Conservation (phyloP, 1,140 invertebrate genomes). For the Anastrepha ludens region DNA sequence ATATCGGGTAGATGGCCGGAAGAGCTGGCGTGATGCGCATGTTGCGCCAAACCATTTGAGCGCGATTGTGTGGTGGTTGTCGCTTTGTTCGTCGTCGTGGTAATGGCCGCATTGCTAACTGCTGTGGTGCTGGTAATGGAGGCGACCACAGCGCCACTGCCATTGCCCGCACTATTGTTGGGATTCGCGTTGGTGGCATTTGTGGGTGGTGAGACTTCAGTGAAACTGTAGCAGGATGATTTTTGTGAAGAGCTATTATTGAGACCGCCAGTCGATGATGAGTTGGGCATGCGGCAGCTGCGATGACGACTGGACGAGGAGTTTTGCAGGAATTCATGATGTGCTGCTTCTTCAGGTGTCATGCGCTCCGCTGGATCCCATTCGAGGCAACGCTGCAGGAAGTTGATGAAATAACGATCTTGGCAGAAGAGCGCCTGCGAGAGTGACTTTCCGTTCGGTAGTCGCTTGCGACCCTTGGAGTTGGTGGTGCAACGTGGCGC, state of each 20-base stretch:
- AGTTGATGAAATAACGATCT: conserved; percentile 94
- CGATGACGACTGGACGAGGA: conserved; percentile 71
- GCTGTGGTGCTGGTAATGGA: conserved; percentile 71
- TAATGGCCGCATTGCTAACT: conserved; percentile 71
- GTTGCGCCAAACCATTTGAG: conserved; percentile 53
- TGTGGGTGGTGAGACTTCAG: conserved; percentile 68
- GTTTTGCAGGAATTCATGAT: conserved; percentile 84
- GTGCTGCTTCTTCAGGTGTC: conserved; percentile 91
- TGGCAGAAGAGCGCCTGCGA: conserved; percentile 86
- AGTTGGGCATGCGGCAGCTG: conserved; percentile 72
- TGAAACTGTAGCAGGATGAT: conserved; percentile 72
- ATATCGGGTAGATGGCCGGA: conserved; percentile 72
- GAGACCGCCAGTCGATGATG: conserved; percentile 68
- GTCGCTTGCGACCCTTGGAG: conserved; percentile 91
- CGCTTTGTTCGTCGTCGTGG: conserved; percentile 60
- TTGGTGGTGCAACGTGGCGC: conserved; percentile 94
- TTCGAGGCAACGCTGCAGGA: conserved; percentile 93
- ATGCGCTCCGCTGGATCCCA: conserved; percentile 96
- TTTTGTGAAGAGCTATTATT: conserved; percentile 69
- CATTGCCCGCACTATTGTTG: background rate
- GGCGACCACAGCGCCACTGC: conserved; percentile 67
- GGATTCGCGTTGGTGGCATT: background rate
- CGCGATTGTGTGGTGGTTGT: conserved; percentile 56
- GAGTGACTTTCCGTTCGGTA: conserved; percentile 88
- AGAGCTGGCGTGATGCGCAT: conserved; percentile 62